Evolutionary conservation across 2,888 invertebrate genomes (phyloP).

Genomic region (Platerodrilus igneus): DNA sequence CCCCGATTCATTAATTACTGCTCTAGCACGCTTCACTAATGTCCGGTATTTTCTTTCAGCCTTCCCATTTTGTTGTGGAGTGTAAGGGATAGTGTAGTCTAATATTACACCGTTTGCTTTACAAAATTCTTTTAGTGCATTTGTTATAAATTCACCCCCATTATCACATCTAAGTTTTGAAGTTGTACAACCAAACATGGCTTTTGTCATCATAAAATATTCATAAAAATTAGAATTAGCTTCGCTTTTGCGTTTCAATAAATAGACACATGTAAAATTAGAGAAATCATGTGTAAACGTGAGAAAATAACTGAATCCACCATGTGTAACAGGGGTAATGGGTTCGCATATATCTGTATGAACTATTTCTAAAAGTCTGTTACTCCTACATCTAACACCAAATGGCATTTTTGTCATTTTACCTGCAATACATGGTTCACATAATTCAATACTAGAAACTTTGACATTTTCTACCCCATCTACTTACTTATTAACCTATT

Average conservation of each 20-base stretch:
- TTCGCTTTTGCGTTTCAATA: slow-evolving; percentile 3
- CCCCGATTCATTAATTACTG: slow-evolving; percentile 1
- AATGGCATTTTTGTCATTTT: slow-evolving; percentile 1
- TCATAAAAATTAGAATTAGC: background rate
- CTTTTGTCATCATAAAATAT: slow-evolving; percentile 1
- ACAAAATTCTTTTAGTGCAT: background rate
- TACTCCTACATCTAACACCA: background rate
- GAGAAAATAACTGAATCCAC: background rate
- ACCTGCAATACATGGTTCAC: slow-evolving; percentile 2
- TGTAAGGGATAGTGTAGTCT: slow-evolving; percentile 2
- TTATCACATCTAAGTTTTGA: slow-evolving; percentile 3
- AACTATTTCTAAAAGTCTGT: slow-evolving; percentile 1
- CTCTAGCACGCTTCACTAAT: slow-evolving; percentile 1
- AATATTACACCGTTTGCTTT: background rate
- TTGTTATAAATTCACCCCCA: slow-evolving; percentile 1
- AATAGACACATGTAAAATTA: background rate
- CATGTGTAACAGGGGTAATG: background rate
- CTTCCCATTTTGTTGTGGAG: slow-evolving; percentile 3
- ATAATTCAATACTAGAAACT: slow-evolving; percentile 1
- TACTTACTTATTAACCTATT: slow-evolving; percentile 2
- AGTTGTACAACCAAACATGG: background rate
- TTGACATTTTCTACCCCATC: slow-evolving; percentile 1
- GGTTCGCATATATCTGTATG: slow-evolving; percentile 2
- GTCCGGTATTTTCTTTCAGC: slow-evolving; percentile 1
- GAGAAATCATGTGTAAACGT: slow-evolving; percentile 2